A percentile compares a stretch with the other conserved stretches of the same genome.
Evolutionary conservation across 2,888 invertebrate genomes (phyloP).

Genomic region (Kuschelorhynchus macadamiae): DNA sequence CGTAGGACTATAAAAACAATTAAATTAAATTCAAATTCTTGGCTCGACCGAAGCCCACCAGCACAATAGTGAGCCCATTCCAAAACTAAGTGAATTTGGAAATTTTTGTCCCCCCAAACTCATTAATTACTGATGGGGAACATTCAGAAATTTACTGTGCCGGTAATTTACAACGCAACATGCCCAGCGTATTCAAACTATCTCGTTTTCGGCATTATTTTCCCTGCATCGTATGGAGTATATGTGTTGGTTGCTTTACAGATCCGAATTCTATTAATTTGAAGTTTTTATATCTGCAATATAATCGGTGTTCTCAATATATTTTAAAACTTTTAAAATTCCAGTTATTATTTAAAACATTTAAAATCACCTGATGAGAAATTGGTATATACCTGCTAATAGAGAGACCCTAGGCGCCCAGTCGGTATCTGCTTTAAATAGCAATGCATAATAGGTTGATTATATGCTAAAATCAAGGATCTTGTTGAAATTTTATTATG

Average conservation of each 20-base stretch:
- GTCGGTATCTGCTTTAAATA: too few relatives aligned
- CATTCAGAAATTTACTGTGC: slow-evolving; percentile 58
- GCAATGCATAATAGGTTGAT: too few relatives aligned
- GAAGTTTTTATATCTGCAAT: not conserved
- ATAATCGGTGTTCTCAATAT: not conserved
- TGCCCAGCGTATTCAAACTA: slow-evolving; percentile 59
- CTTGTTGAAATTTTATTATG: too few relatives aligned
- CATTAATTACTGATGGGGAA: slow-evolving; percentile 55
- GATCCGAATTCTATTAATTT: slow-evolving; percentile 15
- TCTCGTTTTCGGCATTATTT: slow-evolving; percentile 59
- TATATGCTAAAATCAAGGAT: too few relatives aligned
- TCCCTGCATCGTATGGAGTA: slow-evolving; percentile 54
- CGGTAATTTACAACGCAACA: slow-evolving; percentile 59
- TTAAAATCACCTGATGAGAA: too few relatives aligned
- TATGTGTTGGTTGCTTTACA: slow-evolving; percentile 27
- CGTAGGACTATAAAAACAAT: slow-evolving; percentile 2
- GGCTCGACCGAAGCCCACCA: not conserved
- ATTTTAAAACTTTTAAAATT: too few relatives aligned
- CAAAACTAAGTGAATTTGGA: slow-evolving; percentile 43
- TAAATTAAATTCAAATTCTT: slow-evolving; percentile 31
- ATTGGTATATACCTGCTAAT: too few relatives aligned
- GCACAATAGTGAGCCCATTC: slow-evolving; percentile 6
- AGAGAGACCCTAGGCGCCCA: too few relatives aligned
- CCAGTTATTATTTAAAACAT: too few relatives aligned
- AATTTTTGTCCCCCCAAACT: slow-evolving; percentile 53